Percentiles rank a stretch among this genome's conserved stretches.
Conservation (phyloP, 2,113 vertebrate genomes). For the Ifrita kowaldi region DNA sequence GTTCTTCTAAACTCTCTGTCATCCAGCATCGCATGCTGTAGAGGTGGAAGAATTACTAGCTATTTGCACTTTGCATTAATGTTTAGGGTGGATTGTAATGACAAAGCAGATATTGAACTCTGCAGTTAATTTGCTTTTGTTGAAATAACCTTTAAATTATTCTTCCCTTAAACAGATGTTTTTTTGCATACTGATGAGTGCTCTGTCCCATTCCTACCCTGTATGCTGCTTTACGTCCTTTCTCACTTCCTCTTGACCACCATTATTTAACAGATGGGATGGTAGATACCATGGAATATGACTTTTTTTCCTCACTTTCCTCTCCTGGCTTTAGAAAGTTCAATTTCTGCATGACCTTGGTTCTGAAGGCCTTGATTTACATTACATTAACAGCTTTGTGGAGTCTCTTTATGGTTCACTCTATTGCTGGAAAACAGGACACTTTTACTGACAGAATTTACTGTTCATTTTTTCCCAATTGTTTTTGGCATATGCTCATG, state of each 20-base stretch:
- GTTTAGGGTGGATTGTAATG: slow-evolving; percentile 16
- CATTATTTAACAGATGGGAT: background rate
- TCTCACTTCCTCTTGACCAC: background rate
- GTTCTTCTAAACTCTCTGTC: background rate
- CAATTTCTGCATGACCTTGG: slow-evolving; percentile 8
- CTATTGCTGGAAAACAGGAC: slow-evolving; percentile 32
- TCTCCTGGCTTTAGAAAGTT: slow-evolving; percentile 9
- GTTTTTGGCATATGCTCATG: slow-evolving; percentile 57
- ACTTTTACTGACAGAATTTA: slow-evolving; percentile 56
- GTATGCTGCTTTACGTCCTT: background rate
- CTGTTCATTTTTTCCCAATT: slow-evolving; percentile 18
- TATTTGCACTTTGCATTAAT: slow-evolving; percentile 4
- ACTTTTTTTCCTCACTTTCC: background rate
- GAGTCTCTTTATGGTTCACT: background rate
- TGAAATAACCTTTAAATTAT: slow-evolving; percentile 50
- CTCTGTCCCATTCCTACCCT: background rate
- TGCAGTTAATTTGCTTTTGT: slow-evolving; percentile 15
- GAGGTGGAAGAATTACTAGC: background rate
- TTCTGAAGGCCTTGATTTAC: slow-evolving; percentile 32
- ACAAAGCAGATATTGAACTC: slow-evolving; percentile 23
- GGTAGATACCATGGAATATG: background rate
- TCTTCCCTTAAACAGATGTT: background rate
- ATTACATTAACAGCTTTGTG: slow-evolving; percentile 34
- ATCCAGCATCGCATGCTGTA: background rate
- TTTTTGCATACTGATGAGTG: background rate